phyloP scores from a whole-genome alignment of 2,797 vertebrate genomes.

The Podarcis siculus region DNA sequence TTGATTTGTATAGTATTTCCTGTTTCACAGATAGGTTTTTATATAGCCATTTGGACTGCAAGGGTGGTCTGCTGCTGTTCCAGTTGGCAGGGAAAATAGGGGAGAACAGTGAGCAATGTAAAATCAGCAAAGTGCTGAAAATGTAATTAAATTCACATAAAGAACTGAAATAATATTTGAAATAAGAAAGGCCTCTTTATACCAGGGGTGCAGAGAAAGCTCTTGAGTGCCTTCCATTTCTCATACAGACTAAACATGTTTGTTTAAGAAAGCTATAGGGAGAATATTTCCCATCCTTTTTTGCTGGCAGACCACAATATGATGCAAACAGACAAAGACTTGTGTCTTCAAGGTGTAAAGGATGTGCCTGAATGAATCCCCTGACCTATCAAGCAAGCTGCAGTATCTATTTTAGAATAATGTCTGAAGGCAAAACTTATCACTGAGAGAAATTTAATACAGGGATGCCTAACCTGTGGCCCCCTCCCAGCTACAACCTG shows the following conservation, averaged over 20 bases:
- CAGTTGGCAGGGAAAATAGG: not conserved
- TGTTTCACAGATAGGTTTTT: not conserved
- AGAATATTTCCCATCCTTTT: not conserved
- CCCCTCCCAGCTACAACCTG: too few species aligned
- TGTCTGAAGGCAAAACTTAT: not conserved
- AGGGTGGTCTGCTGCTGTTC: not conserved
- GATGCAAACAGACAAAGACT: not conserved
- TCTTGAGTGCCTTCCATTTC: not conserved
- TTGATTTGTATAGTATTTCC: conserved; percentile 1
- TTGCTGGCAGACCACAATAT: not conserved
- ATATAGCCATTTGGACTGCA: not conserved
- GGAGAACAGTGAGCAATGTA: not conserved
- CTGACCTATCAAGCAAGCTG: not conserved
- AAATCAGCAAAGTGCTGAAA: not conserved
- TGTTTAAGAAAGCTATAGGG: not conserved
- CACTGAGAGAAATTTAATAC: not conserved
- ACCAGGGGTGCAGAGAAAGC: not conserved
- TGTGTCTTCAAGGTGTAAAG: not conserved
- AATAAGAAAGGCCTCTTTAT: not conserved
- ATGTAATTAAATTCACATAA: not conserved
- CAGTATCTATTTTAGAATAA: not conserved
- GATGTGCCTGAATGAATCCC: not conserved
- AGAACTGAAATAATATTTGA: conserved; percentile 4
- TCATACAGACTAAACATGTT: not conserved
- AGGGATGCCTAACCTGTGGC: too few species aligned